A percentile compares a stretch with the other conserved stretches of the same genome.
These are phyloP conservation scores for Mionectes macconnelli DNA, from an alignment of 2,113 vertebrate genomes.

Conservation along the genomic window DNA sequence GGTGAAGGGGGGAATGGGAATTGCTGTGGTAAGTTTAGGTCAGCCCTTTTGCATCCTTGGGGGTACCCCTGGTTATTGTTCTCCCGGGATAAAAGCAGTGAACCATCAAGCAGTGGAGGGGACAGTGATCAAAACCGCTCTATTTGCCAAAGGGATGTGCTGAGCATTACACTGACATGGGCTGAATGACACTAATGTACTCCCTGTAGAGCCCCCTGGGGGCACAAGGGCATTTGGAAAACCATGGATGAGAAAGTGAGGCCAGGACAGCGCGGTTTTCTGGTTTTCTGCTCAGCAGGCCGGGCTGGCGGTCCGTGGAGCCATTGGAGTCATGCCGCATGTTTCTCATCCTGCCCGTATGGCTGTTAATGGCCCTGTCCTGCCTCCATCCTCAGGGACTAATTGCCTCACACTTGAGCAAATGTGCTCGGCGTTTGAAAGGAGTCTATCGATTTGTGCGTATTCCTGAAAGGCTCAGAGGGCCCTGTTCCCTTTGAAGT, in stretches of 20 bases:
- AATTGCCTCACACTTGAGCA: constrained; percentile 60
- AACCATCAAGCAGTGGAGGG: neutral
- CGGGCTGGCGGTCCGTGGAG: neutral
- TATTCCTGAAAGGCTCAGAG: constrained; percentile 12
- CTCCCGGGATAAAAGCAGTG: neutral
- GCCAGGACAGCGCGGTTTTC: neutral
- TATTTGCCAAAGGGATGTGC: neutral
- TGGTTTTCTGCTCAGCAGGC: neutral
- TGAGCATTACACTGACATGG: neutral
- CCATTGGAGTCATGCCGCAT: neutral
- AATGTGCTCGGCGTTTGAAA: constrained; percentile 54
- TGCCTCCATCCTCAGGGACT: constrained; percentile 27
- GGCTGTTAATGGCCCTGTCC: constrained; percentile 44
- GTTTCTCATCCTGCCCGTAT: neutral
- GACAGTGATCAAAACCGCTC: neutral
- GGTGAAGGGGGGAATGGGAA: neutral
- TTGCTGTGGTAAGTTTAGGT: neutral
- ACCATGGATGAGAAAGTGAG: neutral
- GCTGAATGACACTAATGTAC: neutral
- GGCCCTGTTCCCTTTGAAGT: constrained; percentile 44
- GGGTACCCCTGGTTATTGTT: neutral
- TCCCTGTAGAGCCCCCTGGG: neutral
- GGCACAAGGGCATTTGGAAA: neutral
- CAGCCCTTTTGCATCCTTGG: neutral
- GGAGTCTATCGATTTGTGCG: constrained; percentile 28